These are phyloP conservation scores for Sarcophaga subvicina DNA, from an alignment of 2,888 invertebrate genomes.

Conservation along the genomic window DNA sequence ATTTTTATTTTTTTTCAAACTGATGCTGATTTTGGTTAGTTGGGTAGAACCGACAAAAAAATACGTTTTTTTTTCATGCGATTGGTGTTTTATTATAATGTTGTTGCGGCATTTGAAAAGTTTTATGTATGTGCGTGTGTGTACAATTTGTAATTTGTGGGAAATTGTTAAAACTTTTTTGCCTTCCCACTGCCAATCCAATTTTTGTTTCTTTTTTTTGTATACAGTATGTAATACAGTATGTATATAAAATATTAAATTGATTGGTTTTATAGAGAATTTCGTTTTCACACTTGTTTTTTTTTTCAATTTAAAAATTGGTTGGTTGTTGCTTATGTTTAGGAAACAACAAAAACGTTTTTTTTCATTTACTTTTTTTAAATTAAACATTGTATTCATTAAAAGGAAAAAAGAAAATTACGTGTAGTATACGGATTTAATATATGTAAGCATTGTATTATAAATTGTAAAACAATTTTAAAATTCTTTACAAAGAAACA, in stretches of 20 bases:
- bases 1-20: not conserved
- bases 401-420: not conserved
- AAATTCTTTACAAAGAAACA: no score
- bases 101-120: slow-evolving; percentile 52
- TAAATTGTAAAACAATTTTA: no score
- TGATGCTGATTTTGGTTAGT: slow-evolving; percentile 21
- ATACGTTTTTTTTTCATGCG: not conserved
- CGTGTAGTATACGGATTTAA: not conserved
- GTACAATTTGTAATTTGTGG: slow-evolving; percentile 54
- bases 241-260: slow-evolving; percentile 32
- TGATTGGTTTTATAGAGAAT: slow-evolving; percentile 51
- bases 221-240: not conserved
- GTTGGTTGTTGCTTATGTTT: not conserved
- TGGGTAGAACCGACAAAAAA: not conserved
- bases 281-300: slow-evolving; percentile 33
- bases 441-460: not conserved
- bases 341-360: not conserved
- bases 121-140: slow-evolving; percentile 34
- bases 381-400: not conserved
- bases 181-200: not conserved
- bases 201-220: not conserved
- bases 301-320: not conserved
- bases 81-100: slow-evolving; percentile 5
- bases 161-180: slow-evolving; percentile 49
- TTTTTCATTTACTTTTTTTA: not conserved